These are phyloP conservation scores for Poecilus cupreus DNA, from an alignment of 2,888 invertebrate species.

Conservation along the genomic window DNA sequence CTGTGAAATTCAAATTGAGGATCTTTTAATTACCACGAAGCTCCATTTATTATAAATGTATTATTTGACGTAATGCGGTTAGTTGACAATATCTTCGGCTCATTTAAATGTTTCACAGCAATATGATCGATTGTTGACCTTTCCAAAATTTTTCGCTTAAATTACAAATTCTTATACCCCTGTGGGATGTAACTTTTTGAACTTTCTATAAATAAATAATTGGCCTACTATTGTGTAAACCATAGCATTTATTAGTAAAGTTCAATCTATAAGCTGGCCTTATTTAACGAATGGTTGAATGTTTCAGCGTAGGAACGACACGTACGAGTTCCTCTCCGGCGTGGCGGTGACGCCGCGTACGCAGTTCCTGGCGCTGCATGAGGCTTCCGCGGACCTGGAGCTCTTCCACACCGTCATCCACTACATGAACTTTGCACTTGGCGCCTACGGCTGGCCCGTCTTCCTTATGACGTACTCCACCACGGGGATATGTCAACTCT, in stretches of 20 bases:
- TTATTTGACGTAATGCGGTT: no score
- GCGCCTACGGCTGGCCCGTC: constrained; percentile 93
- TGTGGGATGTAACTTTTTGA: constrained; percentile 15
- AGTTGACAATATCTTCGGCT: no score
- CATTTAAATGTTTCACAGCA: neutral
- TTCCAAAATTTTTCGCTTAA: neutral
- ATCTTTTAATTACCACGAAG: no score
- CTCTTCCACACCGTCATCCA: constrained; percentile 85
- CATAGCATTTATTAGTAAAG: neutral
- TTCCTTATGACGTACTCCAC: constrained; percentile 84
- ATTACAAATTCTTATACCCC: neutral
- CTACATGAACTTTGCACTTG: constrained; percentile 89
- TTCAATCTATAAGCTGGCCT: neutral
- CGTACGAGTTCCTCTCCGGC: constrained; percentile 90
- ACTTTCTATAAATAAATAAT: constrained; percentile 8
- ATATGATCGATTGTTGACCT: constrained; percentile 1
- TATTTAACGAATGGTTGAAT: constrained; percentile 35
- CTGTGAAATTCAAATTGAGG: no score
- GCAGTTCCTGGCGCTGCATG: constrained; percentile 86
- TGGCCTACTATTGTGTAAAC: constrained; percentile 26
- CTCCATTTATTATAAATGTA: no score
- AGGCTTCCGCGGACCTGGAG: constrained; percentile 81
- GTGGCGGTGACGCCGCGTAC: constrained; percentile 88
- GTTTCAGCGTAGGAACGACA: constrained; percentile 84
- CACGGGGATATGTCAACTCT: constrained; percentile 82